A percentile compares a stretch with the other conserved stretches of the same genome.
phyloP scores from a whole-genome alignment of 1,140 invertebrate genomes.

The Chrysoperla carnea region DNA sequence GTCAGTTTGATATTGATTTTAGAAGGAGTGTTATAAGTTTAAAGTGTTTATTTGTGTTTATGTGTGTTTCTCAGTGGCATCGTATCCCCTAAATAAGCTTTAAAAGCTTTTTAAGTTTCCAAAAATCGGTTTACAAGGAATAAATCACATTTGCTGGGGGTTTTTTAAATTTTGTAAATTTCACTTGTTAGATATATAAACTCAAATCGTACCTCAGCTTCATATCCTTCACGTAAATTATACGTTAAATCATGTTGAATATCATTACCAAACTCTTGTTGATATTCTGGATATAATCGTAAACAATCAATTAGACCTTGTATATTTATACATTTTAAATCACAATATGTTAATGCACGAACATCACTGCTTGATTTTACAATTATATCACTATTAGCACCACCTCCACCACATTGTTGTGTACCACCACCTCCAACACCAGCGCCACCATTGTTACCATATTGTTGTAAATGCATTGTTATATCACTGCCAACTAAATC shows the following conservation, averaged over 20 bases:
- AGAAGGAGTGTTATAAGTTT: too few relatives aligned
- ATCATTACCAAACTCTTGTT: slow-evolving; percentile 80
- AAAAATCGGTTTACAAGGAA: too few relatives aligned
- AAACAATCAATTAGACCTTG: slow-evolving; percentile 78
- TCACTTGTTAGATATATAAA: too few relatives aligned
- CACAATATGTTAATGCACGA: slow-evolving; percentile 81
- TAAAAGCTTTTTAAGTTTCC: too few relatives aligned
- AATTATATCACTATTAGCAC: slow-evolving; percentile 47
- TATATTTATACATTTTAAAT: slow-evolving; percentile 87
- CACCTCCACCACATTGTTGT: slow-evolving; percentile 23
- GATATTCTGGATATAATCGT: slow-evolving; percentile 82
- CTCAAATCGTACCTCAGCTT: slow-evolving; percentile 46
- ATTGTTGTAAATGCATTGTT: slow-evolving; percentile 50
- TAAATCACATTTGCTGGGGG: too few relatives aligned
- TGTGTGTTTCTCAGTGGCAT: too few relatives aligned
- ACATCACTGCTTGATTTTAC: slow-evolving; percentile 90
- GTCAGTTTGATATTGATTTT: too few relatives aligned
- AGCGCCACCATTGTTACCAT: slow-evolving; percentile 26
- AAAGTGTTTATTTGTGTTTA: too few relatives aligned
- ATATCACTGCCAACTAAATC: slow-evolving; percentile 93
- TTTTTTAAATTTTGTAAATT: too few relatives aligned
- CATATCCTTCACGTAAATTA: slow-evolving; percentile 85
- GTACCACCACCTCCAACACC: slow-evolving; percentile 29
- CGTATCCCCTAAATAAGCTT: too few relatives aligned
- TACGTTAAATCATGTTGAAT: slow-evolving; percentile 92